These are phyloP conservation scores for Dicaeum eximium DNA, from an alignment of 2,113 vertebrate genomes.

Conservation along the genomic window DNA sequence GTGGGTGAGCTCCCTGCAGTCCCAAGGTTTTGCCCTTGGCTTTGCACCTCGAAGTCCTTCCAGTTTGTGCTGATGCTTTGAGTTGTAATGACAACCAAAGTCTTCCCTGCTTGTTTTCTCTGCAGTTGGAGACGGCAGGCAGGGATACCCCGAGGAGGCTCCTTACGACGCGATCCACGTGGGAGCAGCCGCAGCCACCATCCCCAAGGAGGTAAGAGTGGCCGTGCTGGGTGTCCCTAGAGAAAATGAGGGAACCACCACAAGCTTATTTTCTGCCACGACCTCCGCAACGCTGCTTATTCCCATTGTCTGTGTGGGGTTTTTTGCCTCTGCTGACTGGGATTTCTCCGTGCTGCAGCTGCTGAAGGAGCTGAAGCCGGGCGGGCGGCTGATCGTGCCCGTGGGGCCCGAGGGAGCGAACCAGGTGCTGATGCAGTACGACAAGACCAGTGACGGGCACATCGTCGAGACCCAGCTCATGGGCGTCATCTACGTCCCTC, in stretches of 20 bases:
- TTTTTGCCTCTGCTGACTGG: background rate
- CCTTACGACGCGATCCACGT: conserved; percentile 91
- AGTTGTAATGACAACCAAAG: background rate
- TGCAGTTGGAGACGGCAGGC: conserved; percentile 84
- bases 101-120: background rate
- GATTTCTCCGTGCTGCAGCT: conserved; percentile 68
- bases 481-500: conserved; percentile 88
- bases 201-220: conserved; percentile 80
- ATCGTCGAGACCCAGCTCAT: conserved; percentile 83
- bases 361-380: conserved; percentile 86
- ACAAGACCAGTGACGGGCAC: conserved; percentile 81
- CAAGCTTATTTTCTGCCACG: background rate
- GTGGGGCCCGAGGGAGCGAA: conserved; percentile 83
- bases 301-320: background rate
- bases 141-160: conserved; percentile 80
- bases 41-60: background rate
- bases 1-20: conserved; percentile 69
- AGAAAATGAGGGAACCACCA: background rate
- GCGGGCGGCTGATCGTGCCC: conserved; percentile 84
- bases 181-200: conserved; percentile 81
- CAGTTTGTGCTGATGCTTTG: background rate
- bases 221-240: fast-evolving
- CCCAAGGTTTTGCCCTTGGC: fast-evolving
- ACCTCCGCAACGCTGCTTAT: fast-evolving
- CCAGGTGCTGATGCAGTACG: conserved; percentile 87